Base-by-base conservation (phyloP, 2,888 invertebrate species). In the Apamea anceps region DNA sequence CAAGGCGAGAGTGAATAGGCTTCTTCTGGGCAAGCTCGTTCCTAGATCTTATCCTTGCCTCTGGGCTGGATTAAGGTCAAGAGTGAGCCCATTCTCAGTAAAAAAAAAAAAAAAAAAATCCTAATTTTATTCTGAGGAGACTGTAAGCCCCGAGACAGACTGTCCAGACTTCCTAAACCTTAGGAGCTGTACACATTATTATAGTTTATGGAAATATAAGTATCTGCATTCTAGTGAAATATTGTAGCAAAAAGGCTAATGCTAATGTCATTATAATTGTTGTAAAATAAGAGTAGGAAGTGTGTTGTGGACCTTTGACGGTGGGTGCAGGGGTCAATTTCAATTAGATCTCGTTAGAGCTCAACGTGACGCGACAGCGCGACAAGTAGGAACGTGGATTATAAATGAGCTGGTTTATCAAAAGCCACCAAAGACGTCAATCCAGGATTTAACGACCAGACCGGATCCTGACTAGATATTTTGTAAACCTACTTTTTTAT, bases 321-420 rank as follows among this genome's bases (percentile, higher is more conserved):
- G 51, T 25, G 54, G 57, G 84, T 51, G 75, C 72, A 80, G 45
- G 57, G 87, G 87, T 87, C 85, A 86, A 82, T 79, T 74, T 51
- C 86, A 87, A 87, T 87, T 87, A 85, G 66, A 65, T n/a, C 80
- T 85, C 68, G 80, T 86, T 76, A 82, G 72, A 73, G 45, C 48
- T 67, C 72, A 80, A 83, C 63, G 70, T 80, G 82, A 79, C 71
- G 67, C 57, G 8, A 7, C 10, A 60, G 7, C 15, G 28, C 37
- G 28, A 42, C 45, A 63, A 57, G 12, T 65, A 62, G 32, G 7
- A 74, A 65, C 68, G 60, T 72, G 51, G 25, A 67, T 79, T 54
- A 45, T 28, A 28, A 79, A 57, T 21, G 6, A 67, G 32, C 25
- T 51, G 18, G 25, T 54, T 62, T 42, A 68, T 28, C 45, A 57